These are phyloP conservation scores for Forbesichthys agassizii DNA, from an alignment of 2,113 vertebrate species.

Conservation along the genomic window DNA sequence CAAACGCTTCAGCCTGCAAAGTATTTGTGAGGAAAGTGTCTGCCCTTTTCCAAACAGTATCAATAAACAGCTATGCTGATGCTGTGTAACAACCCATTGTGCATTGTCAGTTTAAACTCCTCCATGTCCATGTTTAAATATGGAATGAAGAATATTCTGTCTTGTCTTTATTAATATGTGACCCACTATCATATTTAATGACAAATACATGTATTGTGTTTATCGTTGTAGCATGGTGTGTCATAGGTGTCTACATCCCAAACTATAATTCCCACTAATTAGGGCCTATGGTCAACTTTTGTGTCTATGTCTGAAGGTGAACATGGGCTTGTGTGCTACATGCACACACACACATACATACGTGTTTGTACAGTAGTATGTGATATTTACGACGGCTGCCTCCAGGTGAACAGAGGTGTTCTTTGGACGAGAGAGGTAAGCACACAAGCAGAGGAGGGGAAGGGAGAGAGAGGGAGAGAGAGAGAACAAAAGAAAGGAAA, in stretches of 20 bases:
- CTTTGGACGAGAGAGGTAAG: slow-evolving; percentile 56
- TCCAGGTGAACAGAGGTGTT: slow-evolving; percentile 66
- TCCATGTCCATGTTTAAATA: too few species aligned
- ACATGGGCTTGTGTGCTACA: slow-evolving; percentile 11
- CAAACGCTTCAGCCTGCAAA: too few species aligned
- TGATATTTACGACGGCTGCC: slow-evolving; percentile 54
- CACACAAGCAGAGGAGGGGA: not conserved
- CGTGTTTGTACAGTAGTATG: slow-evolving; percentile 19
- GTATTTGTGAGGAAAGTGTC: too few species aligned
- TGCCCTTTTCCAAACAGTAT: too few species aligned
- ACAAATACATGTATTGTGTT: too few species aligned
- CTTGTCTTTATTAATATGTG: too few species aligned
- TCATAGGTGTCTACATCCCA: not conserved
- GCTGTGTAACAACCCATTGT: too few species aligned
- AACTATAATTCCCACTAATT: not conserved
- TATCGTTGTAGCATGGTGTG: too few species aligned
- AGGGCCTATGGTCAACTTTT: not conserved
- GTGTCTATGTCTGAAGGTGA: not conserved
- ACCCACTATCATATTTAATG: too few species aligned
- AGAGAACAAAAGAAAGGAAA: not conserved
- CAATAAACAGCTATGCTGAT: too few species aligned
- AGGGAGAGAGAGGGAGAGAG: not conserved
- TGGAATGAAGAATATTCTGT: too few species aligned
- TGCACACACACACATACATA: slow-evolving; percentile 8
- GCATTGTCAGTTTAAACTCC: too few species aligned